phyloP scores from a whole-genome alignment of 2,113 vertebrate genomes.

The Hippocampus guttulatus region DNA sequence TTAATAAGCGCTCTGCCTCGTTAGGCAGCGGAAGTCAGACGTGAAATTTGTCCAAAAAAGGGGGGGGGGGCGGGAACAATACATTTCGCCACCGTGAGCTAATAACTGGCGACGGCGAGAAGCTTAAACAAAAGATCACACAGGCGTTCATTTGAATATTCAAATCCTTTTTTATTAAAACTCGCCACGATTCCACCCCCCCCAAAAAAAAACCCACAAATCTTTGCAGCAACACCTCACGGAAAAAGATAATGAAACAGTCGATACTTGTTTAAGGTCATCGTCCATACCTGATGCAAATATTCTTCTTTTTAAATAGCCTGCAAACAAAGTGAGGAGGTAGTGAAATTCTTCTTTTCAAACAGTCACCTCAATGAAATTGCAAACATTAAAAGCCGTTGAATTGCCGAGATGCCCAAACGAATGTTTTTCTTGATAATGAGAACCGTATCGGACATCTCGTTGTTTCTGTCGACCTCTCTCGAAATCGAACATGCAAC shows the following conservation, averaged over 20 bases:
- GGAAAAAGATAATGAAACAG: slow-evolving; percentile 46
- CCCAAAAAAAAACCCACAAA: slow-evolving; percentile 52
- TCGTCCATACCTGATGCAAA: slow-evolving; percentile 20
- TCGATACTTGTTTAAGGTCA: slow-evolving; percentile 42
- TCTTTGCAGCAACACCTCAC: slow-evolving; percentile 40
- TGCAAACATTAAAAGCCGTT: not conserved
- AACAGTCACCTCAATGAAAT: not conserved
- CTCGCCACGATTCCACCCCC: slow-evolving; percentile 66
- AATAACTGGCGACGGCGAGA: slow-evolving; percentile 72
- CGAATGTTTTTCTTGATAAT: too few relatives aligned
- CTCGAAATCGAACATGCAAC: too few relatives aligned
- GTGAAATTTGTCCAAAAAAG: slow-evolving; percentile 68
- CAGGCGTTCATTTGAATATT: slow-evolving; percentile 80
- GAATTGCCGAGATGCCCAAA: too few relatives aligned
- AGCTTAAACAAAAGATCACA: slow-evolving; percentile 79
- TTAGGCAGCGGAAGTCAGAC: slow-evolving; percentile 66
- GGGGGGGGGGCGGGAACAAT: slow-evolving; percentile 45
- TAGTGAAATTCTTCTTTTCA: too few relatives aligned
- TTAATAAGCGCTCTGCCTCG: slow-evolving; percentile 68
- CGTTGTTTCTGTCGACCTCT: too few relatives aligned
- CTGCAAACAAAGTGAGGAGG: too few relatives aligned
- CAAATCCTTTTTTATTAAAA: slow-evolving; percentile 77
- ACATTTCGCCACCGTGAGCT: slow-evolving; percentile 74
- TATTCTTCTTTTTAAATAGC: too few relatives aligned
- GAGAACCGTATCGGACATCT: too few relatives aligned